Evolutionary conservation across 2,797 vertebrate species (phyloP).

Genomic region (Gobio occitaniae): DNA sequence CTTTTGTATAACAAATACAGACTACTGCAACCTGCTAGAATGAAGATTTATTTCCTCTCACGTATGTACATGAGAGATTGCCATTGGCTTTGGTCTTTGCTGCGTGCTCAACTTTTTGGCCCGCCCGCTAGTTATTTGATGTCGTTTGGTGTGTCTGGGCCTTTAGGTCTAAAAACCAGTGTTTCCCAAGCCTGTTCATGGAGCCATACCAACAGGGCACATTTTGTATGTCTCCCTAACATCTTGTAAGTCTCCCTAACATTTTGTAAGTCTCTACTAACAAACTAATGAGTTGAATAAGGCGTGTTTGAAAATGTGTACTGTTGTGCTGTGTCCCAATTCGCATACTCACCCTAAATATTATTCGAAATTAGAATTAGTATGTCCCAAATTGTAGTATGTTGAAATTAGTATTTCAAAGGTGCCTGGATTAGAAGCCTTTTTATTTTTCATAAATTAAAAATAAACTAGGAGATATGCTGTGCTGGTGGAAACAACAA

Average conservation of each 20-base stretch:
- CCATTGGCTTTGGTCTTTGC: no score
- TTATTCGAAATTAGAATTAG: not conserved
- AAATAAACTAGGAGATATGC: not conserved
- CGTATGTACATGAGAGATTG: no score
- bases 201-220: not conserved
- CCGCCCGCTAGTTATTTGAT: not conserved
- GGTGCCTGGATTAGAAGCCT: not conserved
- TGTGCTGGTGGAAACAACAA: not conserved
- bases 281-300: not conserved
- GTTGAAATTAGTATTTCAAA: not conserved
- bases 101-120: no score
- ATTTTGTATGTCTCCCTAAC: not conserved
- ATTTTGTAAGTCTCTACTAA: not conserved
- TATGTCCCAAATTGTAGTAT: not conserved
- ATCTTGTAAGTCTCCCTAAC: not conserved
- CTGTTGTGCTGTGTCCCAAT: not conserved
- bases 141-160: not conserved
- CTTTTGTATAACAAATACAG: not conserved
- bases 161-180: not conserved
- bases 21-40: not conserved
- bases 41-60: not conserved
- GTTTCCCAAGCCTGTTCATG: not conserved
- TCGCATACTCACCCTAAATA: not conserved
- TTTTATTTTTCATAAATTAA: no score
- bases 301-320: not conserved